phyloP scores from a whole-genome alignment of 2,797 vertebrate species.

The Lerista edwardsae region DNA sequence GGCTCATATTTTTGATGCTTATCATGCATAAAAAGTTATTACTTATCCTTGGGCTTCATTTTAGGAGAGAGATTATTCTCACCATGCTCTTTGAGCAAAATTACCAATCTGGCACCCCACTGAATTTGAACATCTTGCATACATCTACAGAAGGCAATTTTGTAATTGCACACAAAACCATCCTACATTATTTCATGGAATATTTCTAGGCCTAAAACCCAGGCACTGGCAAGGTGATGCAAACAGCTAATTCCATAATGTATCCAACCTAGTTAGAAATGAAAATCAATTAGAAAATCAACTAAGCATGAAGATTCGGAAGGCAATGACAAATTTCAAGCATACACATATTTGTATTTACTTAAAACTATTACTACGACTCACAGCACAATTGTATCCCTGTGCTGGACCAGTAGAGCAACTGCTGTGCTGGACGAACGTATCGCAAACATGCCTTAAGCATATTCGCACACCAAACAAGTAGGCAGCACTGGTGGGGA shows the following conservation, averaged over 20 bases:
- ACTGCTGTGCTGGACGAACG: too few species aligned
- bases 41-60: conserved; percentile 82
- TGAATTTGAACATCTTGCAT: conserved; percentile 72
- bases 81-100: conserved; percentile 80
- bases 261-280: conserved; percentile 53
- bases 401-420: too few species aligned
- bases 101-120: conserved; percentile 77
- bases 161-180: conserved; percentile 66
- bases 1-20: conserved; percentile 83
- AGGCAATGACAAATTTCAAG: conserved; percentile 1
- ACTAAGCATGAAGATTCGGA: conserved; percentile 37
- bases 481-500: too few species aligned
- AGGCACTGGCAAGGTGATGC: conserved; percentile 34
- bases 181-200: conserved; percentile 56
- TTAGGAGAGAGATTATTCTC: conserved; percentile 83
- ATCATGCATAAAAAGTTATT: conserved; percentile 89
- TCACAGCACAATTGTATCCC: background rate
- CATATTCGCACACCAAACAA: too few species aligned
- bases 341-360: background rate
- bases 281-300: conserved; percentile 45
- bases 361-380: background rate
- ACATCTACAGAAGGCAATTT: conserved; percentile 68
- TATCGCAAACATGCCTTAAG: too few species aligned
- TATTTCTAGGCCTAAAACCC: conserved; percentile 59
- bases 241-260: conserved; percentile 40